Conservation (phyloP, 2,113 vertebrate genomes). For the Morone saxatilis region DNA sequence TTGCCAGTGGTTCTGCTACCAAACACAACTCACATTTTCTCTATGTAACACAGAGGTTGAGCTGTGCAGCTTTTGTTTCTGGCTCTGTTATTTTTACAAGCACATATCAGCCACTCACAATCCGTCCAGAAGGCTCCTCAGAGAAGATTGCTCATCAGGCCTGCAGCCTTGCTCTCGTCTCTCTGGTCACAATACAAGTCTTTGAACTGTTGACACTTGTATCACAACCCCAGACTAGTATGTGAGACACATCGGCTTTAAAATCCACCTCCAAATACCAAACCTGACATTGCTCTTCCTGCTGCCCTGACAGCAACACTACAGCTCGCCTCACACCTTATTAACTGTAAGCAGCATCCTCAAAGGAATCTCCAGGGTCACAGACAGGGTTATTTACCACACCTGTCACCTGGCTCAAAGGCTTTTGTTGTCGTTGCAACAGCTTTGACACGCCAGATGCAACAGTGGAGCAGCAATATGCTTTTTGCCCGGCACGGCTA, state of each 20-base stretch:
- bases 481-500: background rate
- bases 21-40: background rate
- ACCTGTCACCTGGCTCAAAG: constrained; percentile 63
- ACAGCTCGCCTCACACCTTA: constrained; percentile 46
- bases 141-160: constrained; percentile 48
- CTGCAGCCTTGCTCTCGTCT: constrained; percentile 19
- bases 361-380: constrained; percentile 47
- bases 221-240: constrained; percentile 27
- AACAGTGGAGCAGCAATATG: constrained; percentile 19
- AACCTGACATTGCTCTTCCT: constrained; percentile 15
- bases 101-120: constrained; percentile 29
- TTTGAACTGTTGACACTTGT: constrained; percentile 51
- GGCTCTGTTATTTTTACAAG: constrained; percentile 23
- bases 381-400: constrained; percentile 57
- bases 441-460: constrained; percentile 45
- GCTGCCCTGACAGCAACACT: constrained; percentile 44
- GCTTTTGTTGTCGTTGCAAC: constrained; percentile 40
- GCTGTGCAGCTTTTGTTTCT: background rate
- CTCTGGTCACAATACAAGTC: constrained; percentile 34
- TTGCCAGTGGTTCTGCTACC: background rate
- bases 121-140: constrained; percentile 11
- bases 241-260: constrained; percentile 30
- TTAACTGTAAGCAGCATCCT: constrained; percentile 55
- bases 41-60: background rate
- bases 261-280: constrained; percentile 28